Base-by-base conservation (phyloP, 1,140 invertebrate species). In the Berghia stephanieae region DNA sequence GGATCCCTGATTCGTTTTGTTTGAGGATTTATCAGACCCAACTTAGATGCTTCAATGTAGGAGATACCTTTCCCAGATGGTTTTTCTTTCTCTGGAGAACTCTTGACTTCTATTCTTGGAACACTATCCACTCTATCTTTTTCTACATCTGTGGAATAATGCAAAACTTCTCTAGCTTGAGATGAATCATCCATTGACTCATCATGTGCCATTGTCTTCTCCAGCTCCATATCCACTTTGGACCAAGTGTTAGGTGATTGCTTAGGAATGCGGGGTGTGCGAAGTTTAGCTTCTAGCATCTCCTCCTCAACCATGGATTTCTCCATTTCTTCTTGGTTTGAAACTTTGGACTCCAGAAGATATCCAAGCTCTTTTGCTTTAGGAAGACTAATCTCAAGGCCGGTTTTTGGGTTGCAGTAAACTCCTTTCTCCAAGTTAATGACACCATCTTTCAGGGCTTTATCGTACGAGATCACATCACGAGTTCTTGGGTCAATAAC, bases 361-460 rank as follows among this genome's bases (percentile, higher is more conserved):
- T 86, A 86, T 21, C 86, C 86, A 55, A 79, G 77, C 36, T 84
- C 83, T 16, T 84, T 60, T 40, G 88, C 88, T 42, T 82, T 78
- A 52, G 85, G 83, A 43, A 91, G 78, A 68, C 86, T 82, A 27
- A 91, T 87, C 83, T 93, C 93, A 74, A 91, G 91, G 70, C 94
- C 92, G 66, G 91, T 92, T 83, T 92, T 92, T 0, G 93, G 93
- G 85, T 96, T 94, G 87, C 93, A 93, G 81, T 95, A 93, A 86
- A 94, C 92, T n/a, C 94, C 94, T 79, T 95, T 94, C 78, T 93
- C 94, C 2, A 94, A 92, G 90, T 96, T 94, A 40, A 97, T 92
- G 69, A 97, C 92, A 91, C 90, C 90, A 82, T 96, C 91, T 86
- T 89, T 86, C 2, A 87, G 78, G 24, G 91, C 91, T 80, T 91